These are phyloP conservation scores for Ophion costatus DNA, from an alignment of 2,888 invertebrate genomes.

Conservation along the genomic window DNA sequence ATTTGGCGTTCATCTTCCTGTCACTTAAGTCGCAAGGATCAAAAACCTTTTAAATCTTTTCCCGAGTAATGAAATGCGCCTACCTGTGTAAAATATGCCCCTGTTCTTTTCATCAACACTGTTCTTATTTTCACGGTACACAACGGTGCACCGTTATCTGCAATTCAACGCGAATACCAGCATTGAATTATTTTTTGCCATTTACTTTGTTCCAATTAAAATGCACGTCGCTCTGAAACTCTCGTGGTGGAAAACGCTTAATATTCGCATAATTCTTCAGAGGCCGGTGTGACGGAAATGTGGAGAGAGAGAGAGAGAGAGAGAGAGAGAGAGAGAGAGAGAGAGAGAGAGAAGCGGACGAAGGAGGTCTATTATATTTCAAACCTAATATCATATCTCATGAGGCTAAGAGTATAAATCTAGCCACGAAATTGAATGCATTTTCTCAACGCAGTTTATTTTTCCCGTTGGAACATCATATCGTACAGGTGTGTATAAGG, in stretches of 20 bases:
- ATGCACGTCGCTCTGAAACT: conserved; percentile 18
- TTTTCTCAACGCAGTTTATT: conserved; percentile 40
- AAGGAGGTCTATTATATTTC: conserved; percentile 43
- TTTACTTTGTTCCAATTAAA: conserved; percentile 58
- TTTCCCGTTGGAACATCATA: conserved; percentile 31
- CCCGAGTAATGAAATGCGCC: conserved; percentile 24
- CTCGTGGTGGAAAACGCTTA: conserved; percentile 24
- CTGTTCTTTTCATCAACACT: conserved; percentile 7
- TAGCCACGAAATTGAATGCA: conserved; percentile 53
- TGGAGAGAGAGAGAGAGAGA: not conserved
- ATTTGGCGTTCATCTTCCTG: not conserved
- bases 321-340: conserved; percentile 6
- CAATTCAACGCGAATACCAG: conserved; percentile 28
- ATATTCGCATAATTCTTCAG: conserved; percentile 40
- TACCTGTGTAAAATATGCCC: conserved; percentile 2
- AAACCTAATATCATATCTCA: conserved; percentile 48
- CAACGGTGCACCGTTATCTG: conserved; percentile 28
- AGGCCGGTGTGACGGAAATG: conserved; percentile 13
- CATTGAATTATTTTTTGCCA: conserved; percentile 52
- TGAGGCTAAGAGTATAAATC: conserved; percentile 44
- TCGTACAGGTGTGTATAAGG: conserved; percentile 16
- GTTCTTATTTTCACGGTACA: conserved; percentile 26
- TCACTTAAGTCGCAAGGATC: conserved; percentile 11
- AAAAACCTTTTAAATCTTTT: conserved; percentile 20
- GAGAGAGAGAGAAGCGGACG: conserved; percentile 3